phyloP scores from a whole-genome alignment of 2,888 invertebrate genomes.

The Helobdella robusta region DNA sequence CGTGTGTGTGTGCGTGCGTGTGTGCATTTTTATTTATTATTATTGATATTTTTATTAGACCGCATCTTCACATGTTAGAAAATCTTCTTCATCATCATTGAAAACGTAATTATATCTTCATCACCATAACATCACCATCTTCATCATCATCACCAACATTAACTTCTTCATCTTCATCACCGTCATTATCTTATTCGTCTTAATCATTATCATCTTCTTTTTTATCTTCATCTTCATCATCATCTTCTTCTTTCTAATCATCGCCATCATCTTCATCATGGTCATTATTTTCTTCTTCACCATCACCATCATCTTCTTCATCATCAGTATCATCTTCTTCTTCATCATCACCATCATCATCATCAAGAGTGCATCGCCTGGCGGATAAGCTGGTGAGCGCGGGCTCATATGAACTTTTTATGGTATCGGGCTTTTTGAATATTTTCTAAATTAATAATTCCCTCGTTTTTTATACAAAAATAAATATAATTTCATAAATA shows the following conservation, averaged over 20 bases:
- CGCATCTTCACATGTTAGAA: too few species aligned
- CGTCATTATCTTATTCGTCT: too few species aligned
- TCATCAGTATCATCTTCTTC: slow-evolving; percentile 3
- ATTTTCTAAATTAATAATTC: not conserved
- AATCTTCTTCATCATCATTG: too few species aligned
- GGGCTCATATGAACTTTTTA: not conserved
- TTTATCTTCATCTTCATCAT: not conserved
- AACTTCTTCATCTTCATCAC: too few species aligned
- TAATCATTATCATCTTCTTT: too few species aligned
- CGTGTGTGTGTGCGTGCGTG: slow-evolving; percentile 3
- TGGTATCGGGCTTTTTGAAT: not conserved
- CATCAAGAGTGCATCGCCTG: not conserved
- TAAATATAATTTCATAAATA: too few species aligned
- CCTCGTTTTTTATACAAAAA: not conserved
- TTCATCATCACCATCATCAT: not conserved
- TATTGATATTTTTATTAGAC: too few species aligned
- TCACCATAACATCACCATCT: too few species aligned
- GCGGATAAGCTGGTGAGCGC: not conserved
- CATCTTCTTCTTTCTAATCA: not conserved
- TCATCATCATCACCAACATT: too few species aligned
- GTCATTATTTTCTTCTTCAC: not conserved
- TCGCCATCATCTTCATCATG: not conserved
- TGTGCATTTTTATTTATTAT: not conserved
- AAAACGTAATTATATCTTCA: too few species aligned
- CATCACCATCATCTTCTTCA: not conserved